These are phyloP conservation scores for Apodemia hepburni DNA, from an alignment of 2,888 invertebrate species.

Conservation along the genomic window DNA sequence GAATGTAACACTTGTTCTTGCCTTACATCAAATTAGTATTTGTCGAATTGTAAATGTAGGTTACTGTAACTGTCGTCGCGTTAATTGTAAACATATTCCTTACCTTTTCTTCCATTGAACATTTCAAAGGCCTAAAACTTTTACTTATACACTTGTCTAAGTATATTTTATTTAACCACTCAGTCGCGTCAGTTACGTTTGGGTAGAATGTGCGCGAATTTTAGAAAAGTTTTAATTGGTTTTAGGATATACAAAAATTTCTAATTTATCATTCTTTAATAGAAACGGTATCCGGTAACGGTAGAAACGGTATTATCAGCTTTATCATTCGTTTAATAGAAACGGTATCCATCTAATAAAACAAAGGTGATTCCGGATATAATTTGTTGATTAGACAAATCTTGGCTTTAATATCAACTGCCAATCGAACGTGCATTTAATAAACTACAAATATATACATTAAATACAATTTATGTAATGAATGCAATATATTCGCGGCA, in stretches of 20 bases:
- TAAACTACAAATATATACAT: too few species aligned
- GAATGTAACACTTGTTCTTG: conserved; percentile 28
- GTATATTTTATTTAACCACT: conserved; percentile 12
- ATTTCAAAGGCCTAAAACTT: conserved; percentile 21
- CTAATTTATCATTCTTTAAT: neutral
- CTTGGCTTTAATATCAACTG: neutral
- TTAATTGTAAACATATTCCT: neutral
- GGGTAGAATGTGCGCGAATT: neutral
- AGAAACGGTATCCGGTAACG: neutral
- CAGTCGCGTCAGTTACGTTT: neutral
- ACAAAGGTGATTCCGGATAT: too few species aligned
- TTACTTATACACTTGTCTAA: conserved; percentile 12
- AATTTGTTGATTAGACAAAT: neutral
- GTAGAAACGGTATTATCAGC: too few species aligned
- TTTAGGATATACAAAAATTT: too few species aligned
- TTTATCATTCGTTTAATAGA: neutral
- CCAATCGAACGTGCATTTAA: neutral
- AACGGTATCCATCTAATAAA: neutral
- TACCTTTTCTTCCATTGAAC: conserved; percentile 18
- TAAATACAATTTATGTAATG: neutral
- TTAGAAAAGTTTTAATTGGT: neutral
- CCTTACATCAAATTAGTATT: conserved; percentile 24
- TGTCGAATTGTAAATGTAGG: conserved; percentile 16
- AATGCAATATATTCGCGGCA: neutral
- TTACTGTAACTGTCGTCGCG: neutral